Percentiles rank a stretch among this genome's conserved stretches.
Evolutionary conservation across 2,888 invertebrate species (phyloP).

Genomic region (Zygaena filipendulae): DNA sequence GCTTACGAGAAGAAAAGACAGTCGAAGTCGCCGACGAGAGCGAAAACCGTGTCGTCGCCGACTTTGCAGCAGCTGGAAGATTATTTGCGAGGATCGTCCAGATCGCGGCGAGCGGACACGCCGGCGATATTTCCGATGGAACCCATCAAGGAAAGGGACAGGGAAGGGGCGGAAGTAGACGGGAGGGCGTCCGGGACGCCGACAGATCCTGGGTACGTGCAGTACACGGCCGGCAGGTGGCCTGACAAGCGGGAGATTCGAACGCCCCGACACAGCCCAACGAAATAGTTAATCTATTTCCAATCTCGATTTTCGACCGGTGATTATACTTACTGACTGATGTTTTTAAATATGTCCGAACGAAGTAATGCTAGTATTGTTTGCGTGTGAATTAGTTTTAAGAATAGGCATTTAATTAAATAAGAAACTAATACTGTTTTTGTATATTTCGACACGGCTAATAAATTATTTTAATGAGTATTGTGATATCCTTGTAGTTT

Average conservation of each 20-base stretch:
- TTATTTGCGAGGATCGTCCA: conserved; percentile 43
- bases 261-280: conserved; percentile 70
- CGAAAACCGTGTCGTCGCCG: conserved; percentile 46
- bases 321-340: too few species aligned
- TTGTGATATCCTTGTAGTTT: too few species aligned
- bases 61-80: conserved; percentile 61
- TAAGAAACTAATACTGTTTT: conserved; percentile 10
- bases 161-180: conserved; percentile 36
- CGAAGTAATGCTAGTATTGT: conserved; percentile 18
- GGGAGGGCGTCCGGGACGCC: conserved; percentile 72
- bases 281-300: too few species aligned
- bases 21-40: conserved; percentile 44
- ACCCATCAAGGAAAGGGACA: conserved; percentile 53
- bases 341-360: not conserved
- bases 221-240: conserved; percentile 78
- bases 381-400: conserved; percentile 4
- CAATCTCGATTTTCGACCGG: too few species aligned
- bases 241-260: conserved; percentile 61
- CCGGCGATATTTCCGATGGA: conserved; percentile 64
- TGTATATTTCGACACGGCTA: conserved; percentile 1
- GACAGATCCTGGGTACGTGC: conserved; percentile 78
- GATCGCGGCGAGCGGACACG: conserved; percentile 39
- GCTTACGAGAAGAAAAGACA: conserved; percentile 37
- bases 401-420: conserved; percentile 10
- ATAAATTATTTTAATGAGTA: conserved; percentile 4